These are phyloP conservation scores for Entomobrya multifasciata DNA, from an alignment of 2,888 invertebrate species.

Conservation along the genomic window DNA sequence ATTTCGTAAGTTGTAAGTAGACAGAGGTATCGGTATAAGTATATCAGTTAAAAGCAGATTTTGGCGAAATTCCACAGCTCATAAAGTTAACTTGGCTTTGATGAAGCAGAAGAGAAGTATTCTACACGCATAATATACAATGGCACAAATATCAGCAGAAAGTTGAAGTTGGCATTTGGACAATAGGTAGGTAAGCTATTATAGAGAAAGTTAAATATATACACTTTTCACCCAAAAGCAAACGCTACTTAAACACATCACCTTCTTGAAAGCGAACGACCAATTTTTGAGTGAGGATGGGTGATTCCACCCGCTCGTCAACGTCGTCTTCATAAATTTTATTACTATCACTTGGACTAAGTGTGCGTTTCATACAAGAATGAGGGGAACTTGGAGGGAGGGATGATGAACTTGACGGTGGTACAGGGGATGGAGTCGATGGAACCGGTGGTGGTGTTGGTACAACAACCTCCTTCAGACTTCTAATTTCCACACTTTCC, in stretches of 20 bases:
- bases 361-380: conserved; percentile 40
- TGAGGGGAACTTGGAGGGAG: conserved; percentile 73
- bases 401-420: conserved; percentile 43
- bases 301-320: conserved; percentile 76
- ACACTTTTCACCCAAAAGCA: conserved; percentile 30
- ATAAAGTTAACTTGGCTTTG: conserved; percentile 1
- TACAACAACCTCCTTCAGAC: conserved; percentile 81
- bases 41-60: conserved; percentile 19
- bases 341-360: conserved; percentile 80
- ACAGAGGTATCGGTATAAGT: neutral
- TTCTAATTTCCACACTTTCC: conserved; percentile 83
- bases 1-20: neutral
- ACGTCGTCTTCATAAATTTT: conserved; percentile 80
- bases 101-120: conserved; percentile 32
- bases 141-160: neutral
- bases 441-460: conserved; percentile 56
- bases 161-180: neutral
- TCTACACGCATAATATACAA: conserved; percentile 27
- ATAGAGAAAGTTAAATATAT: conserved; percentile 10
- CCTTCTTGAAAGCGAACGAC: conserved; percentile 79
- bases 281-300: conserved; percentile 79
- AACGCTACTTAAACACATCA: conserved; percentile 57
- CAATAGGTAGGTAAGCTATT: conserved; percentile 4
- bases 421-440: conserved; percentile 59
- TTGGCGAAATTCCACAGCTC: conserved; percentile 16